A percentile compares a stretch with the other conserved stretches of the same genome.
Evolutionary conservation across 2,113 vertebrate genomes (phyloP).

Genomic region (Pelvicachromis taeniatus): DNA sequence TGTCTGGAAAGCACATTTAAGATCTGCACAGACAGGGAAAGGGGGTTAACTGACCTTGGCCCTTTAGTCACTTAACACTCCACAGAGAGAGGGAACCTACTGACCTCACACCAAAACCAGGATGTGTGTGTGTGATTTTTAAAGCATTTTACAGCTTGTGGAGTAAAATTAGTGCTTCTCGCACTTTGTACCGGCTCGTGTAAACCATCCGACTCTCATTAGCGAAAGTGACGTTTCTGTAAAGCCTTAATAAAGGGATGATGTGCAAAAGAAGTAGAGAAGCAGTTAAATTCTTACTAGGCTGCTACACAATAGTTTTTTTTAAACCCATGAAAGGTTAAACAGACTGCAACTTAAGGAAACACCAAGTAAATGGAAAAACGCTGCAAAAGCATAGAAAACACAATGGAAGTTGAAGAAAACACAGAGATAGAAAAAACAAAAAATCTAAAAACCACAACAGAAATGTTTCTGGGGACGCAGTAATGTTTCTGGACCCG

Average conservation of each 20-base stretch:
- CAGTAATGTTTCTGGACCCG: neutral
- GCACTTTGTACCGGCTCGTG: neutral
- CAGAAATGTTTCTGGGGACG: neutral
- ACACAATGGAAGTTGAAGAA: neutral
- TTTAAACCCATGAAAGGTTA: neutral
- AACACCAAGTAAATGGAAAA: neutral
- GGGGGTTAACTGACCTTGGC: constrained; percentile 49
- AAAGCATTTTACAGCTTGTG: neutral
- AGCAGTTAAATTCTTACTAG: neutral
- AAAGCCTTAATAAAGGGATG: neutral
- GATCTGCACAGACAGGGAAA: constrained; percentile 17
- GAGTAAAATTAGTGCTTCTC: constrained; percentile 5
- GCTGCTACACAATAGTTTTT: neutral
- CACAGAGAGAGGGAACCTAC: constrained; percentile 36
- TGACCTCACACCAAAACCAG: constrained; percentile 23
- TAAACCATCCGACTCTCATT: neutral
- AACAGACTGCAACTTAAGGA: neutral
- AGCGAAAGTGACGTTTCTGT: neutral
- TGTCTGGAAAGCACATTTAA: constrained; percentile 52
- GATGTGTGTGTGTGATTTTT: neutral
- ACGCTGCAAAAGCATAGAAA: neutral
- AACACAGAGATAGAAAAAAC: neutral
- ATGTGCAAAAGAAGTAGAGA: neutral
- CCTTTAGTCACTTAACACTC: constrained; percentile 59
- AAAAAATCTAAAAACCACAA: neutral